Base-by-base conservation (phyloP, 1,140 invertebrate genomes). In the Cydia strobilella region DNA sequence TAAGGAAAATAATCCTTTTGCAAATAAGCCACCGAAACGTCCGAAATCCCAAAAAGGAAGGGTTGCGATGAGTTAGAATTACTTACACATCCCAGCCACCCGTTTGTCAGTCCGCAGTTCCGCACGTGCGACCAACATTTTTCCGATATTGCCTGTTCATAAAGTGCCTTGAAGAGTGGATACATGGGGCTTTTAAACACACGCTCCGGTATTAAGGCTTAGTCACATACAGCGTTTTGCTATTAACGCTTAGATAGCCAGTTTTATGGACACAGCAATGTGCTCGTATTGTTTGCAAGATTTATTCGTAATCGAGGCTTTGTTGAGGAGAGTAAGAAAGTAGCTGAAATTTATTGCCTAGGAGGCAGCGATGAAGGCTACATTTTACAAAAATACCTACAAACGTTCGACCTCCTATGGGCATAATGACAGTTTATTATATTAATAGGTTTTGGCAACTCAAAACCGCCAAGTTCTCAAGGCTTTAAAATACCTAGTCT, bases 61-160 rank as follows among this genome's bases (percentile, higher is more conserved):
- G 65, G 65, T 69, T 69, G 31, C 39, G 51, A n/a, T 69, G 71
- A 77, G 54, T 62, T 59, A 48, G 48, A 79, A 77, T 79, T 79
- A 72, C 63, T 35, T 79, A 72, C 63, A 18, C 31, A 69, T 65
- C 39, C n/a, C 35, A 51, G 73, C 74, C 75, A 78, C 76, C 77
- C 72, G 79, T 80, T 76, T 69, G 63, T 69, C 73, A 79, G 80
- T 74, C 79, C 76, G 76, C 85, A 87, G 78, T 79, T 74, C 79
- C 76, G 76, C 85, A 87, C 78, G 84, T 89, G 87, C 78, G 76
- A 62, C 78, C 78, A 88, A 87, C 84, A 86, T 87, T 88, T 89
- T 89, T 87, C 86, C 85, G 82, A 88, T 89, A 89, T 82, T 80
- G 82, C 75, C 78, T 27, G 74, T 42, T 87, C 86, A 81, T 87